These are phyloP conservation scores for Thalassarche chlororhynchos DNA, from an alignment of 2,113 vertebrate species.

Conservation along the genomic window DNA sequence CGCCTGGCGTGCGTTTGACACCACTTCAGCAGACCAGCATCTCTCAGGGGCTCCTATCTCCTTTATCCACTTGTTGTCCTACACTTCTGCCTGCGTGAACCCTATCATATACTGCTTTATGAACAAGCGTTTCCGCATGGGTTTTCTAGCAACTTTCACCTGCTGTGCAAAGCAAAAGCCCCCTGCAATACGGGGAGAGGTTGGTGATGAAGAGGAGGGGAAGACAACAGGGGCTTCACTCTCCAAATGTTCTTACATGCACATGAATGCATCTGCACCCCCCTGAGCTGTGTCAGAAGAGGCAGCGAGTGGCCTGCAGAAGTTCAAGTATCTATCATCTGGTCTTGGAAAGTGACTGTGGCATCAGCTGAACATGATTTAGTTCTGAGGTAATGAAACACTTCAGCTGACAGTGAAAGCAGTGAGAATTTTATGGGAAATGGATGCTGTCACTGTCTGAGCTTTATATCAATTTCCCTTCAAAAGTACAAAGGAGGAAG, in stretches of 20 bases:
- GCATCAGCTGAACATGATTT: not conserved
- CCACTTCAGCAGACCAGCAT: constrained; percentile 77
- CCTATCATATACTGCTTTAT: constrained; percentile 99
- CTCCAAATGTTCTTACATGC: constrained; percentile 82
- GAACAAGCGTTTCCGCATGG: constrained; percentile 93
- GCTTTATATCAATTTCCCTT: not conserved
- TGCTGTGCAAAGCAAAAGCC: constrained; percentile 69
- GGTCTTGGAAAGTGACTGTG: not conserved
- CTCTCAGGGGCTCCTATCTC: constrained; percentile 95
- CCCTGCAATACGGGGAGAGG: not conserved
- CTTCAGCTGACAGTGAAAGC: not conserved
- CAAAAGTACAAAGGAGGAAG: constrained; percentile 3
- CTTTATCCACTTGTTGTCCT: constrained; percentile 96
- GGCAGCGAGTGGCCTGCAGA: not conserved
- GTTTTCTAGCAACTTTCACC: constrained; percentile 87
- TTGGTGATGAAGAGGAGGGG: constrained; percentile 79
- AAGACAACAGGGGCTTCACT: constrained; percentile 75
- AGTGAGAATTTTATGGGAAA: not conserved
- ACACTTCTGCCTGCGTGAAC: constrained; percentile 95
- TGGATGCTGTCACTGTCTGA: not conserved
- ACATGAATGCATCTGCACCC: constrained; percentile 63
- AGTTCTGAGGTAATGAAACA: not conserved
- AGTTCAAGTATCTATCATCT: not conserved
- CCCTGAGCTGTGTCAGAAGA: constrained; percentile 45
- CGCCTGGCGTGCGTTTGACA: constrained; percentile 93